These are phyloP conservation scores for Ceratosolen fusciceps DNA, from an alignment of 1,140 invertebrate genomes.

Conservation along the genomic window DNA sequence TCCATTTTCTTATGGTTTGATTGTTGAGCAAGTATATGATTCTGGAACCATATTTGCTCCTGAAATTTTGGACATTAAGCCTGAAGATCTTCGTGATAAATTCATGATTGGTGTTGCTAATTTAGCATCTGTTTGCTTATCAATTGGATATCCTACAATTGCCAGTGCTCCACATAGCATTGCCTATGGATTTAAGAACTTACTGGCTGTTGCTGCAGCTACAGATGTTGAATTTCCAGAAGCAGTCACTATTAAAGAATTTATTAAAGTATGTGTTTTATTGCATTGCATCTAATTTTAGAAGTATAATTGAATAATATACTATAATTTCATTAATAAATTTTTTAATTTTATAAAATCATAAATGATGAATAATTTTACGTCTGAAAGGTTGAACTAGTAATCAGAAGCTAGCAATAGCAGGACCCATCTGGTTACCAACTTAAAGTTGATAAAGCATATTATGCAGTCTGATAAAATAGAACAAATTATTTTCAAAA, in stretches of 20 bases:
- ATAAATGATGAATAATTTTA: constrained; percentile 57
- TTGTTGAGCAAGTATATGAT: constrained; percentile 97
- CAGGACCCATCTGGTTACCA: constrained; percentile 68
- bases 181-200: constrained; percentile 97
- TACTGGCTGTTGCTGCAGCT: constrained; percentile 95
- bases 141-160: constrained; percentile 95
- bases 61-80: constrained; percentile 97
- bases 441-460: constrained; percentile 54
- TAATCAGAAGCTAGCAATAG: constrained; percentile 70
- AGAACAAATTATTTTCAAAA: constrained; percentile 6
- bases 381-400: constrained; percentile 56
- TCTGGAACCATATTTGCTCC: constrained; percentile 98
- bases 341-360: not conserved
- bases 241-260: constrained; percentile 93
- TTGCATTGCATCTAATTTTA: not conserved
- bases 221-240: constrained; percentile 97
- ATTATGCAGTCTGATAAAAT: constrained; percentile 57
- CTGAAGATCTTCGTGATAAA: constrained; percentile 91
- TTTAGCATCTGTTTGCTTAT: constrained; percentile 93
- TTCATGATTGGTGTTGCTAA: constrained; percentile 95
- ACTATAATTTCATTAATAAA: not conserved
- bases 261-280: constrained; percentile 78
- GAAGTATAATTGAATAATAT: not conserved
- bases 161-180: constrained; percentile 98
- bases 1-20: constrained; percentile 98